Evolutionary conservation across 1,140 invertebrate genomes (phyloP).

Genomic region (Drosophila fuyamai): DNA sequence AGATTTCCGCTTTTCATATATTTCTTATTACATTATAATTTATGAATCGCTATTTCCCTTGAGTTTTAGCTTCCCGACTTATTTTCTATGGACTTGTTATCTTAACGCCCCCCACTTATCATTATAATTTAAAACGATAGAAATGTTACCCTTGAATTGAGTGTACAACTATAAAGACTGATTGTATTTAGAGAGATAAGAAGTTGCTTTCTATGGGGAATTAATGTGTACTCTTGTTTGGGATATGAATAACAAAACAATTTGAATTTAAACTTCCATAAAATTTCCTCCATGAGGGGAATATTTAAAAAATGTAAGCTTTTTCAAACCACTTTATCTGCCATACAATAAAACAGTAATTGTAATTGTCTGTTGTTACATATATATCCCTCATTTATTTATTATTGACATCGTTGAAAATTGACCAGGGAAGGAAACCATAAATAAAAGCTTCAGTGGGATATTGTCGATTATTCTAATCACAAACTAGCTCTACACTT

Average conservation of each 20-base stretch:
- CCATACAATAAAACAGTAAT: no score
- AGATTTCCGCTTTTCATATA: not conserved
- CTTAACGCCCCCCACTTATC: constrained; percentile 5
- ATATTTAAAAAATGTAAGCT: no score
- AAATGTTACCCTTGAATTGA: constrained; percentile 6
- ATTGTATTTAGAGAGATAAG: not conserved
- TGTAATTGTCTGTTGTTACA: no score
- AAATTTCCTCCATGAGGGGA: no score
- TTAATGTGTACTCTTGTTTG: not conserved
- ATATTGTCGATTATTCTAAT: not conserved
- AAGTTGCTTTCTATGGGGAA: not conserved
- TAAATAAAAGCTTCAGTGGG: not conserved
- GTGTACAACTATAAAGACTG: constrained; percentile 7
- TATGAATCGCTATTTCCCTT: not conserved
- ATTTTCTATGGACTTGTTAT: constrained; percentile 6
- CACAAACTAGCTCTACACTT: not conserved
- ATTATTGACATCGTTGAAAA: no score
- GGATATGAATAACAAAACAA: not conserved
- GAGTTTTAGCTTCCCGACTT: not conserved
- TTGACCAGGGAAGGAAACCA: no score
- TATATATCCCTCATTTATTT: no score
- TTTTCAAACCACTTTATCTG: no score
- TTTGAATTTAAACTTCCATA: no score
- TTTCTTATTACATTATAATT: not conserved
- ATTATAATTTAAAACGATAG: not conserved